A percentile compares a stretch with the other conserved stretches of the same genome.
phyloP scores from a whole-genome alignment of 2,888 invertebrate species.

The Cetonia aurata region DNA sequence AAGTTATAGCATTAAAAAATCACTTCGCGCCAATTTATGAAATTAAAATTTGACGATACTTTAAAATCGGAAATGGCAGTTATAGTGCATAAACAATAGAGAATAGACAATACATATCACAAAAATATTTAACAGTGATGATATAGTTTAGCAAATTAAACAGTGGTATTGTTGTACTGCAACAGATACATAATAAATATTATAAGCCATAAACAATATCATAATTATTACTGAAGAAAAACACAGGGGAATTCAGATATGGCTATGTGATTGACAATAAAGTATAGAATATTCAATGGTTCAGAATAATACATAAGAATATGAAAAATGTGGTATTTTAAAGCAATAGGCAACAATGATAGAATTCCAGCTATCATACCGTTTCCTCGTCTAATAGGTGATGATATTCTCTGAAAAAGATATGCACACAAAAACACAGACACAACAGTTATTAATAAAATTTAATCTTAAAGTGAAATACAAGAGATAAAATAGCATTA shows the following conservation, averaged over 20 bases:
- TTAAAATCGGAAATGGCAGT: background rate
- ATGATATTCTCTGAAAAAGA: constrained; percentile 35
- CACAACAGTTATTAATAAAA: constrained; percentile 46
- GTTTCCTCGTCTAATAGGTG: constrained; percentile 17
- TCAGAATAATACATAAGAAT: constrained; percentile 25
- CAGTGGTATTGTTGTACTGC: background rate
- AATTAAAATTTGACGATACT: background rate
- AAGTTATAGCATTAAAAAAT: background rate
- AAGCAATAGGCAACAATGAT: constrained; percentile 14
- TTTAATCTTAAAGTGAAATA: constrained; percentile 47
- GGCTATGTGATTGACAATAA: background rate
- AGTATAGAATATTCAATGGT: background rate
- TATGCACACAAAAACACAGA: constrained; percentile 45
- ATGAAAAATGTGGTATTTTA: constrained; percentile 6
- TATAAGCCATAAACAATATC: constrained; percentile 15
- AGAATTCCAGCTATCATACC: constrained; percentile 2
- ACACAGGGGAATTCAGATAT: constrained; percentile 16
- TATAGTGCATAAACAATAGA: constrained; percentile 5
- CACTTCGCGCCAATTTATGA: background rate
- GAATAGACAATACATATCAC: background rate
- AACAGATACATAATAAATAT: no score
- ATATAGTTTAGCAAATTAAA: constrained; percentile 18
- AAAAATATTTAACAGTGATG: constrained; percentile 39
- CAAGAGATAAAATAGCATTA: constrained; percentile 36
- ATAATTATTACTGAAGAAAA: constrained; percentile 23